Percentiles rank a stretch among this genome's conserved stretches.
Conservation (phyloP, 1,140 invertebrate species). For the Trachelipus rathkii region DNA sequence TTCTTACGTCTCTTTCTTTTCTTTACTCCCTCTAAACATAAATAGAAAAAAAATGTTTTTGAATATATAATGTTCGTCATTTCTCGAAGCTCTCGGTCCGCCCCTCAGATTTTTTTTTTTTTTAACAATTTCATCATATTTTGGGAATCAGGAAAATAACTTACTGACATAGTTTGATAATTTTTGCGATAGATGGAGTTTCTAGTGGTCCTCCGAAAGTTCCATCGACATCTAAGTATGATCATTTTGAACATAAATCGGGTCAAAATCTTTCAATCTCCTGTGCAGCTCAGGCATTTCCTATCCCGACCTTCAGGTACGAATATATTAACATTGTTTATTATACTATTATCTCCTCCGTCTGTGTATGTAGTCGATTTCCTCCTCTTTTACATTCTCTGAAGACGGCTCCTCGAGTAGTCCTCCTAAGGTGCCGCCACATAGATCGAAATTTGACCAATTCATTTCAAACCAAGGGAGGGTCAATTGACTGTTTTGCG, state of each 20-base stretch:
- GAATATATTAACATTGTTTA: too few relatives aligned
- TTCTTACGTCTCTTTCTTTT: too few relatives aligned
- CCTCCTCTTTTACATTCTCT: background rate
- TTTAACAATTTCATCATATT: too few relatives aligned
- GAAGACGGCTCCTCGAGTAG: background rate
- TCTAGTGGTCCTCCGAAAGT: background rate
- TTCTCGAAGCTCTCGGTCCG: too few relatives aligned
- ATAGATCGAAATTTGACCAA: background rate
- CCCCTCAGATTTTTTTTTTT: too few relatives aligned
- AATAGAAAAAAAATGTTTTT: too few relatives aligned
- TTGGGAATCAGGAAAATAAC: too few relatives aligned
- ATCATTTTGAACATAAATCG: background rate
- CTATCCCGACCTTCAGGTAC: constrained; percentile 44
- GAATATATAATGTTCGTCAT: too few relatives aligned
- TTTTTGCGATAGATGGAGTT: background rate
- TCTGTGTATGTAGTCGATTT: too few relatives aligned
- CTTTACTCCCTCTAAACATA: too few relatives aligned
- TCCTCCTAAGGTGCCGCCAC: background rate
- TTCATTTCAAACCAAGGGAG: constrained; percentile 25
- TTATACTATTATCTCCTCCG: too few relatives aligned
- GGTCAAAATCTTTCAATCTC: constrained; percentile 34
- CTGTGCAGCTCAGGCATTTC: constrained; percentile 45
- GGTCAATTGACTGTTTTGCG: constrained; percentile 57
- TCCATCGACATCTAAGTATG: background rate
- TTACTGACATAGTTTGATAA: too few relatives aligned